Base-by-base conservation (phyloP, 2,888 invertebrate genomes). In the Lycaena phlaeas region DNA sequence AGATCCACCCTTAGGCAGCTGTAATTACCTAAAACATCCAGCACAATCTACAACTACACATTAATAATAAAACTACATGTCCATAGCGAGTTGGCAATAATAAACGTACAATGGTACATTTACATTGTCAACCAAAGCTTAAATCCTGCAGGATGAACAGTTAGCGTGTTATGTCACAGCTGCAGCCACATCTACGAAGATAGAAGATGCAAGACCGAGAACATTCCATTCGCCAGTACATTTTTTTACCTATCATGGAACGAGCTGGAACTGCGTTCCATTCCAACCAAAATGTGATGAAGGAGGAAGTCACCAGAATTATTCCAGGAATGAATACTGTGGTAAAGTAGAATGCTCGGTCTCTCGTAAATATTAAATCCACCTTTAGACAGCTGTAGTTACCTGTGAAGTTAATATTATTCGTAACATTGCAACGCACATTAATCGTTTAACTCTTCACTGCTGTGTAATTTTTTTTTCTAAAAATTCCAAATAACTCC, bases 1-100 rank as follows among this genome's bases (percentile, higher is more conserved):
- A 96, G 88, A 84, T 95, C 93, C 85, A 96, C 96, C 86, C 91
- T 92, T 67, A 96, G 89, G 87, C 96, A 96, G 89, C 96, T 96
- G 91, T 95, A 96, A 89, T 96, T 95, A 86, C 95, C 96, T 96
- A 88, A 70, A 84, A 78, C 63, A 59, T 64, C 58, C 82, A 81
- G 79, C 81, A 79, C 48, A 66, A 59, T 70, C 71, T 72, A 78
- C 64, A 69, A 70, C 72, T 51, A 58, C 46, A 57, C 53, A 38
- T 49, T 44, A 44, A 56, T 51, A 52, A 55, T 59, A 61, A 52
- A 44, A 56, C 34, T 34, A 34, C 34, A 59, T 50, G 49, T 48
- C 30, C 31, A 63, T 64, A 57, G 56, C 46, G 53, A 43, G 54
- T 54, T 50, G 57, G 52, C 54, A 48, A 52, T 36, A 46, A 49